Percentiles rank a stretch among this genome's conserved stretches.
Evolutionary conservation across 2,797 vertebrate genomes (phyloP).

Genomic region (Podargus strigoides): DNA sequence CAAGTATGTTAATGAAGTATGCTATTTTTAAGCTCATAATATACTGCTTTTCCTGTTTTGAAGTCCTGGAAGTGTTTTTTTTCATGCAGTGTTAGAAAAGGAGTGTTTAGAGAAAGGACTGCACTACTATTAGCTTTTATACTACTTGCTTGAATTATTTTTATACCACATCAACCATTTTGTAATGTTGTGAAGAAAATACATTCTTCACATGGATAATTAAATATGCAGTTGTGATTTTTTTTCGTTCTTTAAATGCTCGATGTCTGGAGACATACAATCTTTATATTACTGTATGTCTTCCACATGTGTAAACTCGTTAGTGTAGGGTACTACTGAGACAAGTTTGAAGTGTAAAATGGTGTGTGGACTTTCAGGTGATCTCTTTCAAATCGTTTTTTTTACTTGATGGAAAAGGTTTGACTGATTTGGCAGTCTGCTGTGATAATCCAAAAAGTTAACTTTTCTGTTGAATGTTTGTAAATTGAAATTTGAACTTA

Average conservation of each 20-base stretch:
- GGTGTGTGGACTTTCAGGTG: background rate
- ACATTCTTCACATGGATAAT: background rate
- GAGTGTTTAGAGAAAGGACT: background rate
- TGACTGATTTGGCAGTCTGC: background rate
- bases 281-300: background rate
- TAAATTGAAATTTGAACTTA: background rate
- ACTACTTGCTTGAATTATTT: background rate
- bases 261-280: background rate
- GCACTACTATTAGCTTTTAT: background rate
- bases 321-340: background rate
- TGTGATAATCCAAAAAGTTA: background rate
- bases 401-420: background rate
- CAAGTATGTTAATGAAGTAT: background rate
- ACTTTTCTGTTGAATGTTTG: background rate
- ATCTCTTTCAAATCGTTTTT: background rate
- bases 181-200: background rate
- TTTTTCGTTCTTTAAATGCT: background rate
- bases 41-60: background rate
- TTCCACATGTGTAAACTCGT: background rate
- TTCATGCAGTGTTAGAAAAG: background rate
- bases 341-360: background rate
- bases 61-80: background rate
- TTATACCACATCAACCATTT: background rate
- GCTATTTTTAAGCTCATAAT: background rate
- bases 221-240: background rate